Percentiles rank a stretch among this genome's conserved stretches.
Evolutionary conservation across 1,140 invertebrate genomes (phyloP).

Genomic region (Rhopalosiphum padi): DNA sequence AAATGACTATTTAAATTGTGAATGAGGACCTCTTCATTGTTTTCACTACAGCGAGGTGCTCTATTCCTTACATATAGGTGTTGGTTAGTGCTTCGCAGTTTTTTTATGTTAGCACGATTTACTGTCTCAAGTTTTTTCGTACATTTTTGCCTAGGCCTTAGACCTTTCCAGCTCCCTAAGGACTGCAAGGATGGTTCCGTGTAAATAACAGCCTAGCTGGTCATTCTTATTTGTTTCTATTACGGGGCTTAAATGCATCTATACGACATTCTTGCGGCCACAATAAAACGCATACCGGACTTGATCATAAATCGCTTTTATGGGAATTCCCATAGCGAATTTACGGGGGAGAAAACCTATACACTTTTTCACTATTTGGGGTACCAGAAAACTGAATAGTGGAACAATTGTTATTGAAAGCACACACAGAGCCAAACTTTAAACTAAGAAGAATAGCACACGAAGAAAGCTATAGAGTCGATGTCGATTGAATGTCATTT

Average conservation of each 20-base stretch:
- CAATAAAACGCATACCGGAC: slow-evolving; percentile 51
- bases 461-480: not conserved
- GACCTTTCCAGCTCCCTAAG: slow-evolving; percentile 42
- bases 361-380: slow-evolving; percentile 39
- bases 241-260: slow-evolving; percentile 46
- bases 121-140: not conserved
- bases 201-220: slow-evolving; percentile 52
- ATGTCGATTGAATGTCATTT: not conserved
- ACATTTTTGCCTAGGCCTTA: slow-evolving; percentile 29
- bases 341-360: slow-evolving; percentile 28
- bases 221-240: slow-evolving; percentile 57
- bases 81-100: not conserved
- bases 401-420: slow-evolving; percentile 29
- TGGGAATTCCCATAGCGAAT: slow-evolving; percentile 51
- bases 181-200: slow-evolving; percentile 15
- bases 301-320: slow-evolving; percentile 57
- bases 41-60: not conserved
- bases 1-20: slow-evolving; percentile 24
- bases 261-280: slow-evolving; percentile 53
- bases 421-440: not conserved
- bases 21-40: not conserved
- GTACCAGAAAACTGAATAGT: slow-evolving; percentile 1
- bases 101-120: slow-evolving; percentile 29
- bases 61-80: too few relatives aligned
- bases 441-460: not conserved